phyloP scores from a whole-genome alignment of 2,113 vertebrate species.

The Gobiocypris rarus region DNA sequence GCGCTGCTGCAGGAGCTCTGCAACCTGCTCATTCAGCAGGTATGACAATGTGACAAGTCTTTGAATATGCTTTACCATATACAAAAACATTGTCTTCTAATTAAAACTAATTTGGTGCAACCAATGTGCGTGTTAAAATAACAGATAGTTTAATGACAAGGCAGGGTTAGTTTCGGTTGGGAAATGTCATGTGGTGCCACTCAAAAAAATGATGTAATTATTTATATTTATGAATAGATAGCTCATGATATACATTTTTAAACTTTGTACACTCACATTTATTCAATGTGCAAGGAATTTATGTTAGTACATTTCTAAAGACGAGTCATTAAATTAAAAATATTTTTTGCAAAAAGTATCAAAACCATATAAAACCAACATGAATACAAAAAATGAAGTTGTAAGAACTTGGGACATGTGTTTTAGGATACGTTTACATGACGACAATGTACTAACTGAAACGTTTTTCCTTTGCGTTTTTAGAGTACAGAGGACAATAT shows the following conservation, averaged over 20 bases:
- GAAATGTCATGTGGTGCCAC: not conserved
- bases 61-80: not conserved
- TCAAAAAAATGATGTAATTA: no score
- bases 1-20: slow-evolving; percentile 82
- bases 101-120: not conserved
- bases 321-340: not conserved
- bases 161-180: not conserved
- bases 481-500: no score
- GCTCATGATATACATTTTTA: no score
- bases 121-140: not conserved
- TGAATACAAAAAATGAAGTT: no score
- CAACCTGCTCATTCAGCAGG: slow-evolving; percentile 81
- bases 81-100: not conserved
- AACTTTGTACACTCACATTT: not conserved
- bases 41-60: slow-evolving; percentile 52
- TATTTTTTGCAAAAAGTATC: not conserved
- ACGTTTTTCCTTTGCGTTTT: no score
- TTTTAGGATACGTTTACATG: no score
- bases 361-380: no score
- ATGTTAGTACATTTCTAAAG: not conserved
- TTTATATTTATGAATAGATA: not conserved
- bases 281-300: not conserved
- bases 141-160: not conserved
- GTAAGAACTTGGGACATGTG: no score
- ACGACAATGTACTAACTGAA: no score